Evolutionary conservation across 1,140 invertebrate genomes (phyloP).

Genomic region (Drosophila baimaii): DNA sequence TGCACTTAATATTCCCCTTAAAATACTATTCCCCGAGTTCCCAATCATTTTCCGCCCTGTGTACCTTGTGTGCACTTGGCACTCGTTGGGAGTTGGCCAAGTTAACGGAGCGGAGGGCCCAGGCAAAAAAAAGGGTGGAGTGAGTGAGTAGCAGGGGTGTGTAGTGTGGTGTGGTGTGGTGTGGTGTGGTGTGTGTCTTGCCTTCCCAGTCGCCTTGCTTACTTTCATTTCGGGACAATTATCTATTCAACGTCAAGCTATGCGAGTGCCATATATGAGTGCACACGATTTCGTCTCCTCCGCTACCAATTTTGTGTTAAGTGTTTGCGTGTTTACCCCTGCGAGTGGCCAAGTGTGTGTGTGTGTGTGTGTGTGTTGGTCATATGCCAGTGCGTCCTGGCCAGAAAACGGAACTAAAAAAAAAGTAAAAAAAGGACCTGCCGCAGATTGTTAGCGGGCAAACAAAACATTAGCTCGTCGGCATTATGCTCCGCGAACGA

Average conservation of each 20-base stretch:
- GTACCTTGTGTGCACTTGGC: slow-evolving; percentile 54
- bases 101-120: slow-evolving; percentile 21
- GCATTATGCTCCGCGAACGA: slow-evolving; percentile 64
- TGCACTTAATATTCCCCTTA: not conserved
- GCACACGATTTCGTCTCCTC: slow-evolving; percentile 76
- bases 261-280: slow-evolving; percentile 67
- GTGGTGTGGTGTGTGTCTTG: slow-evolving; percentile 36
- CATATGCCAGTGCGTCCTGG: slow-evolving; percentile 78
- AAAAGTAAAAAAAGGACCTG: slow-evolving; percentile 61
- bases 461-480: slow-evolving; percentile 80
- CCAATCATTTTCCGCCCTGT: not conserved
- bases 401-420: slow-evolving; percentile 25
- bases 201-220: slow-evolving; percentile 47
- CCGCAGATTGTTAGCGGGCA: slow-evolving; percentile 79
- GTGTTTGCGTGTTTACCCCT: slow-evolving; percentile 74
- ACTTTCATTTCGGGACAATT: slow-evolving; percentile 80
- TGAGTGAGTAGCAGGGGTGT: slow-evolving; percentile 33
- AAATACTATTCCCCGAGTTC: not conserved
- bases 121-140: slow-evolving; percentile 3
- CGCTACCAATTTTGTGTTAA: slow-evolving; percentile 79
- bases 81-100: slow-evolving; percentile 60
- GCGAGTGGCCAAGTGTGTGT: slow-evolving; percentile 19
- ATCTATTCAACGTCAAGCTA: slow-evolving; percentile 83
- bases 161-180: not conserved
- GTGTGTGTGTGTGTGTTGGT: slow-evolving; percentile 58